Base-by-base conservation (phyloP, 1,140 invertebrate genomes). In the Panulirus ornatus region DNA sequence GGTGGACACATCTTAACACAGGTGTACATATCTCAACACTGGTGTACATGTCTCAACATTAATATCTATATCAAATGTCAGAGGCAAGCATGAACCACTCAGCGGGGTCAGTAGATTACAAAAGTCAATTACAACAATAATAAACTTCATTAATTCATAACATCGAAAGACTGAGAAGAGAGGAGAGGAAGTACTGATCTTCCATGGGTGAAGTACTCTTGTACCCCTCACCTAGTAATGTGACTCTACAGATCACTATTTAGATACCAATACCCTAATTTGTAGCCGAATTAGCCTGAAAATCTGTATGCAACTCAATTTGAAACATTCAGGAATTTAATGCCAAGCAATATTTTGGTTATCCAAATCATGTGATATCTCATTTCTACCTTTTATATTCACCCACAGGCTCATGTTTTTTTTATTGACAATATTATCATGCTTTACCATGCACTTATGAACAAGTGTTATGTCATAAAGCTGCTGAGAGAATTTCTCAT, bases 141-240 rank as follows among this genome's bases (percentile, higher is more conserved):
- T 87, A 87, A 87, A 87, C 84, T 87, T 87, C 84, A 87, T 75
- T 87, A 87, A 78, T 87, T 73, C 73, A 87, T 87, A 87, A 87
- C 84, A 87, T 87, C 84, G 84, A 87, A 87, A 87, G 84, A 87
- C 84, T 87, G 73, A 87, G 84, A 76, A 79, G 75, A 87, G 84
- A 86, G 71, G 47, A 79, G 51, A 66, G 51, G 84, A 83, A 83
- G 34, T 40, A 70, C 42, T 36, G 63, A 71, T 84, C 54, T 36
- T 70, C 63, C 58, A 44, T 70, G 66, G 66, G 40, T 27, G 44
- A 42, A 58, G 38, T 40, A 40, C 40, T 70, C 40, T 19, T n/a
- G 27, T 40, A 63, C 34, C 81, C 44, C 54, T 58, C 14, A 22
- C 54, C 44, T 5, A 47, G 54, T 58, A 22, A 19, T 58, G 54